A percentile compares a stretch with the other conserved stretches of the same genome.
These are phyloP conservation scores for Numenius phaeopus DNA, from an alignment of 2,797 vertebrate genomes.

Conservation along the genomic window DNA sequence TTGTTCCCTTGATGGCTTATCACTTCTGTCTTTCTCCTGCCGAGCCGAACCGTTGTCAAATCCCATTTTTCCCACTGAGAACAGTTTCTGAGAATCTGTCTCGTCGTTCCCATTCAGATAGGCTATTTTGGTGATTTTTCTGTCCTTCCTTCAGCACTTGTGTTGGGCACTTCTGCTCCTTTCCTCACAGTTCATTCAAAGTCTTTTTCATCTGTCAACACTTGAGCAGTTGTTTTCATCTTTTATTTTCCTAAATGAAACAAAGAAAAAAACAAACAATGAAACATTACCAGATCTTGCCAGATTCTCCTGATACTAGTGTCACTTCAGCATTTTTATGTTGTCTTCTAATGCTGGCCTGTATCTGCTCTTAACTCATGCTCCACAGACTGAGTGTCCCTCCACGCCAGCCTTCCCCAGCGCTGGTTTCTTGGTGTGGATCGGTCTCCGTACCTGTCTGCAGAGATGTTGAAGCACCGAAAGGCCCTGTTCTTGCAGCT, in stretches of 20 bases:
- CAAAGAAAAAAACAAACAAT: not conserved
- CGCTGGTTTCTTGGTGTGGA: not conserved
- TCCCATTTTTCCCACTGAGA: not conserved
- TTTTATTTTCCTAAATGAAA: not conserved
- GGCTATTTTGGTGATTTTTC: not conserved
- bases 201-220: not conserved
- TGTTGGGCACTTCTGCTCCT: not conserved
- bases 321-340: not conserved
- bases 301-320: not conserved
- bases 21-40: not conserved
- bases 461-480: not conserved
- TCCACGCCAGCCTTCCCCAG: not conserved
- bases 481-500: not conserved
- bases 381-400: too few species aligned
- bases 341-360: not conserved
- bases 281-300: not conserved
- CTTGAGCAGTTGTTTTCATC: not conserved
- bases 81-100: not conserved
- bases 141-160: not conserved
- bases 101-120: not conserved
- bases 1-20: not conserved
- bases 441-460: rapidly evolving
- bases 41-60: not conserved
- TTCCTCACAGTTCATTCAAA: not conserved
- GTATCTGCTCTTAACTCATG: rapidly evolving